These are phyloP conservation scores for Panopea generosa DNA, from an alignment of 2,888 invertebrate species.

Conservation along the genomic window DNA sequence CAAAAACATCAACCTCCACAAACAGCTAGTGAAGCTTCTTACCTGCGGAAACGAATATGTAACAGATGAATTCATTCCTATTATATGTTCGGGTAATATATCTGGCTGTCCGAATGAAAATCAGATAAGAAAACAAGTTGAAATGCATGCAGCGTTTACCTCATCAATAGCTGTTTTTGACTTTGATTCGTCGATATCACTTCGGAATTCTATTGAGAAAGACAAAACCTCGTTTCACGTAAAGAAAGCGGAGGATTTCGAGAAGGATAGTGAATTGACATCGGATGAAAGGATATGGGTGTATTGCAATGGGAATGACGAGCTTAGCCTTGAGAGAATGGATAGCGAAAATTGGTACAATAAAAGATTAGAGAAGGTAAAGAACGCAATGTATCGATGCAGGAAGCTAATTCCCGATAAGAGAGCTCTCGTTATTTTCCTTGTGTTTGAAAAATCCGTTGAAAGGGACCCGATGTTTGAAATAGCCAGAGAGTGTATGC, in stretches of 20 bases:
- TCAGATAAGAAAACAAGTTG: slow-evolving; percentile 5
- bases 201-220: slow-evolving; percentile 19
- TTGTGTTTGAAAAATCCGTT: slow-evolving; percentile 21
- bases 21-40: background rate
- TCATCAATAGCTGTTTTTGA: slow-evolving; percentile 24
- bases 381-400: slow-evolving; percentile 9
- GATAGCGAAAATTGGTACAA: slow-evolving; percentile 22
- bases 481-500: slow-evolving; percentile 26
- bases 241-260: slow-evolving; percentile 17
- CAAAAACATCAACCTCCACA: background rate
- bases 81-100: slow-evolving; percentile 31
- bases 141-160: slow-evolving; percentile 24
- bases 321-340: slow-evolving; percentile 8
- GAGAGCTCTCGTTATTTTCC: slow-evolving; percentile 32
- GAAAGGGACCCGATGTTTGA: slow-evolving; percentile 21
- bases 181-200: slow-evolving; percentile 22
- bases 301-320: slow-evolving; percentile 41
- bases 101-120: slow-evolving; percentile 14
- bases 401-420: slow-evolving; percentile 18
- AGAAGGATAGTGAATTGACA: background rate
- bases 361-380: slow-evolving; percentile 10
- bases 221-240: slow-evolving; percentile 17
- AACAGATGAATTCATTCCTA: slow-evolving; percentile 36
- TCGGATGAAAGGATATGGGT: slow-evolving; percentile 19
- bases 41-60: slow-evolving; percentile 28